These are phyloP conservation scores for Neotragus moschatus DNA, from an alignment of 2,113 vertebrate species.

Conservation along the genomic window DNA sequence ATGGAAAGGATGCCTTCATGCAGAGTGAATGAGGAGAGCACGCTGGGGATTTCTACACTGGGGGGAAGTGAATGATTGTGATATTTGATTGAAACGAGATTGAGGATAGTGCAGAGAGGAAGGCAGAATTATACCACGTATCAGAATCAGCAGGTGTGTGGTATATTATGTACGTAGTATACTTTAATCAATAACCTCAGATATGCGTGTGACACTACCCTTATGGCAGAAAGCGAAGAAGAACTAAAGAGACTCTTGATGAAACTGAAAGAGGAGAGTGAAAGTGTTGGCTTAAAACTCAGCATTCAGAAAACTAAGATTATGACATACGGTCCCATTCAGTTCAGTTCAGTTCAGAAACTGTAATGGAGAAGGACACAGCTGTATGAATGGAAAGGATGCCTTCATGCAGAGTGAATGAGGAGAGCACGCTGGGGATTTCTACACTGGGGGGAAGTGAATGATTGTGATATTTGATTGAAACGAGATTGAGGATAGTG, in stretches of 20 bases:
- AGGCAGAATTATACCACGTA: background rate
- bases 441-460: too few relatives aligned
- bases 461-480: background rate
- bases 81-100: background rate
- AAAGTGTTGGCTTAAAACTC: background rate
- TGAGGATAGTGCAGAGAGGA: background rate
- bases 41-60: background rate
- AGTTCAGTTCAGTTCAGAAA: too few relatives aligned
- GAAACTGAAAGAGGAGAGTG: too few relatives aligned
- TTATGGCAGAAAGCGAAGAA: too few relatives aligned
- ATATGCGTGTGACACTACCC: too few relatives aligned
- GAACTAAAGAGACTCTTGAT: too few relatives aligned
- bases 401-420: too few relatives aligned
- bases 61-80: background rate
- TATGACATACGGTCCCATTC: background rate
- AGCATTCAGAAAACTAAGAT: background rate
- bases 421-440: too few relatives aligned
- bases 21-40: background rate
- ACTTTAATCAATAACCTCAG: too few relatives aligned
- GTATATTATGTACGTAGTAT: background rate
- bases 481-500: background rate
- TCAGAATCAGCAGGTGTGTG: background rate
- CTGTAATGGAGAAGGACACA: too few relatives aligned
- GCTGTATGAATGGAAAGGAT: too few relatives aligned
- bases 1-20: background rate